A percentile compares a stretch with the other conserved stretches of the same genome.
Conservation (phyloP, 2,113 vertebrate genomes). For the Procapra przewalskii region DNA sequence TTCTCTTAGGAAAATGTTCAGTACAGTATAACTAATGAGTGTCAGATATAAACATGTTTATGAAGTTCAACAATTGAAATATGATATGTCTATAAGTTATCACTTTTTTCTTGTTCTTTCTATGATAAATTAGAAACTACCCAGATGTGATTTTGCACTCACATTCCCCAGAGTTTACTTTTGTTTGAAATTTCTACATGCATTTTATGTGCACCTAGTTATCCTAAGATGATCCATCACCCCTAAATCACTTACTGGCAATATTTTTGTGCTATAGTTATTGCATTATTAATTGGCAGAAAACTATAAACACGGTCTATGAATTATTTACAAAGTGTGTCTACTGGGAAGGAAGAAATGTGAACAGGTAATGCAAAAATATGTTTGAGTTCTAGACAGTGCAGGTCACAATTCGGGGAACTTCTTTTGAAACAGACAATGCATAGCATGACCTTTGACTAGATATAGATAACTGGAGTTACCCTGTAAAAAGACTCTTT, state of each 20-base stretch:
- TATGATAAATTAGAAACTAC: neutral
- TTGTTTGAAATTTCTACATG: neutral
- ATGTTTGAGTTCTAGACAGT: neutral
- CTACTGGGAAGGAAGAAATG: constrained; percentile 7
- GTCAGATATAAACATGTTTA: neutral
- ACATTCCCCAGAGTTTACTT: neutral
- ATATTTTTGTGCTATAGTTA: constrained; percentile 58
- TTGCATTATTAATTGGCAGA: constrained; percentile 67
- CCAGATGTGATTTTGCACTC: neutral
- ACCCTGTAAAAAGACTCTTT: neutral
- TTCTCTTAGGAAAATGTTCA: neutral
- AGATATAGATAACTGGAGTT: neutral
- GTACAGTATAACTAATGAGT: neutral
- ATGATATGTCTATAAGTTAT: neutral
- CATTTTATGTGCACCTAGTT: constrained; percentile 4
- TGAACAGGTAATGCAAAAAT: constrained; percentile 34
- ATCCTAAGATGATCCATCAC: constrained; percentile 22
- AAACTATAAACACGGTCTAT: constrained; percentile 50
- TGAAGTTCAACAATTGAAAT: neutral
- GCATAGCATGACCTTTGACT: neutral
- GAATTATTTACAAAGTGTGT: constrained; percentile 56
- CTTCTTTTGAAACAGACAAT: neutral
- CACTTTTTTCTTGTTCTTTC: neutral
- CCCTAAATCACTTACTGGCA: constrained; percentile 47
- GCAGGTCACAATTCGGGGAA: neutral